These are phyloP conservation scores for Deilephila porcellus DNA, from an alignment of 2,888 invertebrate genomes.

Conservation along the genomic window DNA sequence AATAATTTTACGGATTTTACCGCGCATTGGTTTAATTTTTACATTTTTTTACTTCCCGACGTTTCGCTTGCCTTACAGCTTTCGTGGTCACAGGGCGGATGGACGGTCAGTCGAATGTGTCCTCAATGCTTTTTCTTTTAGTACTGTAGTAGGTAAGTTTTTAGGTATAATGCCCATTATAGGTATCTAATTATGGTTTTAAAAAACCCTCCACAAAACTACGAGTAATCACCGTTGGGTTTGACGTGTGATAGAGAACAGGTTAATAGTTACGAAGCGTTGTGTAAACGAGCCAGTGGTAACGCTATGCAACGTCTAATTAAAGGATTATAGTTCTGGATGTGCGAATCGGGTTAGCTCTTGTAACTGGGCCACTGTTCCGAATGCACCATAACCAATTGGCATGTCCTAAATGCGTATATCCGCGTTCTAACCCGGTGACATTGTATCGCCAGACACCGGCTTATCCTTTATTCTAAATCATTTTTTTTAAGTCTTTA, in stretches of 20 bases:
- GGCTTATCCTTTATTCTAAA: neutral
- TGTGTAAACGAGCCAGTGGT: conserved; percentile 62
- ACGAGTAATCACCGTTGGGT: neutral
- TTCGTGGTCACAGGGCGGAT: too few relatives aligned
- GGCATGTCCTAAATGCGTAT: conserved; percentile 68
- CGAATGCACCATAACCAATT: conserved; percentile 60
- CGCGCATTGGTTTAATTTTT: too few relatives aligned
- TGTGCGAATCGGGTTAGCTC: conserved; percentile 60
- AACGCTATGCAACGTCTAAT: conserved; percentile 63
- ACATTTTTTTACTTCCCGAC: too few relatives aligned
- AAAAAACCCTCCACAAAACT: neutral
- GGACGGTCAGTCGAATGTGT: too few relatives aligned
- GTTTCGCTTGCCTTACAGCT: too few relatives aligned
- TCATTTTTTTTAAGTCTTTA: neutral
- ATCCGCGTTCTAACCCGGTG: conserved; percentile 65
- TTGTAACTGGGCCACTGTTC: conserved; percentile 63
- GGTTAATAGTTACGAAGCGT: conserved; percentile 50
- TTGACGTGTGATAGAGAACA: conserved; percentile 1
- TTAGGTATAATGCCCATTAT: too few relatives aligned
- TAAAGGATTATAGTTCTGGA: conserved; percentile 67
- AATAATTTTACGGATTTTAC: too few relatives aligned
- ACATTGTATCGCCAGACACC: conserved; percentile 33
- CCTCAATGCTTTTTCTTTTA: too few relatives aligned
- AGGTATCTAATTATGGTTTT: too few relatives aligned
- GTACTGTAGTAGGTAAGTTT: too few relatives aligned